Percentiles rank a stretch among this genome's conserved stretches.
Conservation (phyloP, 2,888 invertebrate species). For the Abrostola tripartita region DNA sequence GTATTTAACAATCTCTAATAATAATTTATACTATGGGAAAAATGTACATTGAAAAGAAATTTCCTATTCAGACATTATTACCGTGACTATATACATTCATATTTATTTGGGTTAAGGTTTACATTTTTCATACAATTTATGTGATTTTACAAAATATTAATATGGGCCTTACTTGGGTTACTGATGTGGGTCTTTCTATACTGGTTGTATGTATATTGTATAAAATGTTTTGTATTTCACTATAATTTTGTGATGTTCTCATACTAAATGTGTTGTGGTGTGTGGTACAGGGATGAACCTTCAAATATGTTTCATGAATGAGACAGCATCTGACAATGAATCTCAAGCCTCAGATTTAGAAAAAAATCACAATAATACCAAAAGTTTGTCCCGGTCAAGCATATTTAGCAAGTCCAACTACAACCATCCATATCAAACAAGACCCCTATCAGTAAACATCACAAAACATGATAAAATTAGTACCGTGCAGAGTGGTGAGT, state of each 20-base stretch:
- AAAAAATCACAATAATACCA: conserved; percentile 78
- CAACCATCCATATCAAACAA: conserved; percentile 85
- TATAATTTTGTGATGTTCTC: conserved; percentile 63
- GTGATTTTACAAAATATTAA: not conserved
- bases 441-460: conserved; percentile 83
- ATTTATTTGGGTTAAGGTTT: not conserved
- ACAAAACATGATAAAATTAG: conserved; percentile 83
- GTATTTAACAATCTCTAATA: too few species aligned
- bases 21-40: too few species aligned
- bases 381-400: conserved; percentile 80
- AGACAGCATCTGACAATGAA: conserved; percentile 95
- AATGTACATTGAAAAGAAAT: not conserved
- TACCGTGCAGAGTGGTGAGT: conserved; percentile 82
- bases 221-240: conserved; percentile 25
- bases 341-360: conserved; percentile 93
- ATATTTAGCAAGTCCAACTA: conserved; percentile 81
- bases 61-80: not conserved
- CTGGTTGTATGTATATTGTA: conserved; percentile 25
- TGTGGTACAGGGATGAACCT: conserved; percentile 93
- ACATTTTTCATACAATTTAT: not conserved
- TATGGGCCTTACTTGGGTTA: not conserved
- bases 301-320: conserved; percentile 98
- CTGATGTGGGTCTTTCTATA: not conserved
- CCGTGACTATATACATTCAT: not conserved
- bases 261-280: conserved; percentile 62